Conservation (phyloP, 2,797 vertebrate genomes). For the Rachycentron canadum region DNA sequence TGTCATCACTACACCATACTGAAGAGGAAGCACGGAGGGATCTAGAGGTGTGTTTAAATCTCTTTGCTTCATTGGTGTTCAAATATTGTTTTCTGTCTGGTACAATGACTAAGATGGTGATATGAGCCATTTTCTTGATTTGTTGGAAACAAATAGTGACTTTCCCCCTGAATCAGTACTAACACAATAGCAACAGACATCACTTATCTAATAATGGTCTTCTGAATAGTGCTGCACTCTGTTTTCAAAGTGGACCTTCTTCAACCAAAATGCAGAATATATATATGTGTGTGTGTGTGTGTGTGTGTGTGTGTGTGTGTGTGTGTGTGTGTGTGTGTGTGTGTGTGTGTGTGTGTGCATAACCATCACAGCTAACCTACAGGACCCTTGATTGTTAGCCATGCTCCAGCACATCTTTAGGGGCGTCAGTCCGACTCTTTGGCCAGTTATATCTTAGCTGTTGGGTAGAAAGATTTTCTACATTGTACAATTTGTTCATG, state of each 20-base stretch:
- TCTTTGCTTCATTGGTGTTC: conserved; percentile 35
- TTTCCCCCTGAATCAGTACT: conserved; percentile 35
- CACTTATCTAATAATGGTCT: conserved; percentile 22
- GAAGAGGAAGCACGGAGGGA: conserved; percentile 48
- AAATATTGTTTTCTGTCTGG: conserved; percentile 39
- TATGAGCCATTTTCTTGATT: conserved; percentile 37
- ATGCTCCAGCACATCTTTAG: neutral
- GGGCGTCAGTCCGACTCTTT: neutral
- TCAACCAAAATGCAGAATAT: conserved; percentile 25
- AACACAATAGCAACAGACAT: conserved; percentile 32
- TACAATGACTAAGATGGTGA: conserved; percentile 14
- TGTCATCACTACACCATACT: conserved; percentile 69
- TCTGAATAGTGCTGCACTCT: conserved; percentile 3
- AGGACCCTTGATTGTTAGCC: conserved; percentile 23
- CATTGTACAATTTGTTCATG: no score
- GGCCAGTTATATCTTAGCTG: neutral
- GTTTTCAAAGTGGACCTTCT: conserved; percentile 30
- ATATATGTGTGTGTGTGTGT: no score
- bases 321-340: no score
- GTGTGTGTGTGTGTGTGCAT: no score
- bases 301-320: no score
- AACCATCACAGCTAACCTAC: conserved; percentile 10
- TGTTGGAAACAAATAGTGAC: conserved; percentile 19
- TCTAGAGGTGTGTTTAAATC: conserved; percentile 60
- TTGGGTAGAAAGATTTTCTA: no score